Percentiles rank a stretch among this genome's conserved stretches.
Evolutionary conservation across 30 jellyfish, hydroid and myxozoan species (phyloP).

Genomic region (Morbakka virulenta): DNA sequence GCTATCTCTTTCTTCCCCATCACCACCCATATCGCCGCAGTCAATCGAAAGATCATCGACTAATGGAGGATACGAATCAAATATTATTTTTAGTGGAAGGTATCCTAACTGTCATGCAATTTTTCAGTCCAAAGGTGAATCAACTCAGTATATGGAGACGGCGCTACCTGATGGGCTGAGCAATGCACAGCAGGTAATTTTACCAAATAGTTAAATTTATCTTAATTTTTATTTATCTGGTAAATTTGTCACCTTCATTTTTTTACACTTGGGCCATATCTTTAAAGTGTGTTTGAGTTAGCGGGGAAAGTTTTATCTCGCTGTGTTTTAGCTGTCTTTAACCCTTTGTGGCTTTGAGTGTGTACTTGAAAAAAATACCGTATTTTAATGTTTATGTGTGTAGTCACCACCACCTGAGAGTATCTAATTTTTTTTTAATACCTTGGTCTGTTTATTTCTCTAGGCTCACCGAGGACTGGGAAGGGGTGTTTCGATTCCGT

Average conservation of each 20-base stretch:
- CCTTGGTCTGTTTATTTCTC: neutral
- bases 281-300: too few relatives aligned
- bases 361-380: too few relatives aligned
- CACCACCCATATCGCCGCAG: constrained; percentile 91
- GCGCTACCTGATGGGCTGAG: neutral
- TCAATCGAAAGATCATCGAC: constrained; percentile 4
- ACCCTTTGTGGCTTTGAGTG: too few relatives aligned
- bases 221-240: too few relatives aligned
- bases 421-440: too few relatives aligned
- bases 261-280: too few relatives aligned
- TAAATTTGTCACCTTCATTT: too few relatives aligned
- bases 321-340: too few relatives aligned
- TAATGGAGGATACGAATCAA: constrained; percentile 6
- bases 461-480: neutral
- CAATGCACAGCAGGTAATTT: neutral
- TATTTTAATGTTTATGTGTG: too few relatives aligned
- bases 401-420: too few relatives aligned
- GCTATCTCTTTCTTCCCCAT: constrained; percentile 48
- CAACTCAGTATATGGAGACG: constrained; percentile 42
- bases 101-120: constrained; percentile 9
- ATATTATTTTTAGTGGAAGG: neutral
- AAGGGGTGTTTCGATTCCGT: neutral
- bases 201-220: too few relatives aligned
- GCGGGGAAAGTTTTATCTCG: too few relatives aligned
- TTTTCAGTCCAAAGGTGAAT: constrained; percentile 62